Evolutionary conservation across 2,113 vertebrate genomes (phyloP).

Genomic region (Marcusenius ussheri): DNA sequence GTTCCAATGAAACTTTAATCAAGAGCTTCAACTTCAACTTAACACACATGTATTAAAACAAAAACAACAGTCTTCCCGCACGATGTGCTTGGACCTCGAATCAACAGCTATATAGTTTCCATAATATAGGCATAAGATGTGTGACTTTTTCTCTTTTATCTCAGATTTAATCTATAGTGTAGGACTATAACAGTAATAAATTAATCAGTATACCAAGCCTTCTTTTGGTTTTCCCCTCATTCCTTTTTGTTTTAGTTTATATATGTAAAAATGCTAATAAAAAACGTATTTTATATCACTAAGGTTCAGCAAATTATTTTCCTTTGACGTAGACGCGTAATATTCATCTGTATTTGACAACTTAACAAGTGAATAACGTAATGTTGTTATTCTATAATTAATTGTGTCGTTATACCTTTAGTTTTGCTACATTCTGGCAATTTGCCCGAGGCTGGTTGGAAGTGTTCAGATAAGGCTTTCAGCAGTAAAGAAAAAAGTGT

Average conservation of each 20-base stretch:
- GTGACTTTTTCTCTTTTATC: neutral
- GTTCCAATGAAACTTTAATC: neutral
- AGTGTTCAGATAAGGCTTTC: slow-evolving; percentile 21
- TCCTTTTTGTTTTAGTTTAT: neutral
- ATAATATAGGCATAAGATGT: neutral
- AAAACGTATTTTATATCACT: neutral
- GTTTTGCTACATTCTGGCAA: neutral
- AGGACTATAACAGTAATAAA: neutral
- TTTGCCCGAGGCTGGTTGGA: slow-evolving; percentile 3
- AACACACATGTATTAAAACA: neutral
- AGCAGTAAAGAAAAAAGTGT: neutral
- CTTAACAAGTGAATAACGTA: neutral
- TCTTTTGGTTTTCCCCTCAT: neutral
- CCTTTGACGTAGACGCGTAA: neutral
- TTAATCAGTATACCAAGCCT: neutral
- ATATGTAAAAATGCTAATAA: neutral
- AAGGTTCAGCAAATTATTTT: neutral
- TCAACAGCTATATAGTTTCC: neutral
- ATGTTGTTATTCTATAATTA: neutral
- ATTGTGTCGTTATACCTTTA: neutral
- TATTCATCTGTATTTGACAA: neutral
- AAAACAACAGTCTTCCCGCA: neutral
- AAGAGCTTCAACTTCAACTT: neutral
- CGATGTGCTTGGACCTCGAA: neutral
- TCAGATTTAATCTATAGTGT: neutral